These are phyloP conservation scores for Neosilurus hyrtlii DNA, from an alignment of 2,797 vertebrate genomes.

Conservation along the genomic window DNA sequence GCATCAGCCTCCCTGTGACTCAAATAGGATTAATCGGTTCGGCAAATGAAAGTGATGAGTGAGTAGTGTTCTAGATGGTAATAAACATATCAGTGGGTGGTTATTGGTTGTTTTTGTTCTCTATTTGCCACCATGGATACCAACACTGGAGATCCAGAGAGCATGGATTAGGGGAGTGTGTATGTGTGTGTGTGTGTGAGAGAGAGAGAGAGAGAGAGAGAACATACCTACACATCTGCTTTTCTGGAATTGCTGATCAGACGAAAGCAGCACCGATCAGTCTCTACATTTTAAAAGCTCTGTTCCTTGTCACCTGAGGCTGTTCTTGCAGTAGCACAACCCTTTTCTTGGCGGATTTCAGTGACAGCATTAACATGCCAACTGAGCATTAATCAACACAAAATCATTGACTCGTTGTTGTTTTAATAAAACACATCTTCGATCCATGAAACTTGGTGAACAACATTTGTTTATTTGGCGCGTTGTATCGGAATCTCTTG, in stretches of 20 bases:
- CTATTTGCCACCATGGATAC: constrained; percentile 3
- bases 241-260: constrained; percentile 27
- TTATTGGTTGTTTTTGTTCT: constrained; percentile 27
- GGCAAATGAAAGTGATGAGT: too few species aligned
- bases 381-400: not conserved
- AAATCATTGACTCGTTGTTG: constrained; percentile 12
- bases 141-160: not conserved
- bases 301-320: not conserved
- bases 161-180: not conserved
- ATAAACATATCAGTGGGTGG: not conserved
- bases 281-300: constrained; percentile 5
- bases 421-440: constrained; percentile 5
- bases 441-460: not conserved
- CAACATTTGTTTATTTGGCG: not conserved
- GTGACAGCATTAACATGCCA: constrained; percentile 15
- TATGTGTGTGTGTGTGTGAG: too few species aligned
- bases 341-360: constrained; percentile 2
- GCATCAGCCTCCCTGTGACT: too few species aligned
- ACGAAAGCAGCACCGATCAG: constrained; percentile 42
- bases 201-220: not conserved
- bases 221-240: constrained; percentile 41
- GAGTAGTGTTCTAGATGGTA: not conserved
- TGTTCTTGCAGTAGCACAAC: not conserved
- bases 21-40: too few species aligned
- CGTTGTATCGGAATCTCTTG: not conserved